Evolutionary conservation across 2,113 vertebrate genomes (phyloP), one percentile per base, ranked within the genome.

Genomic region (Nibea coibor): DNA sequence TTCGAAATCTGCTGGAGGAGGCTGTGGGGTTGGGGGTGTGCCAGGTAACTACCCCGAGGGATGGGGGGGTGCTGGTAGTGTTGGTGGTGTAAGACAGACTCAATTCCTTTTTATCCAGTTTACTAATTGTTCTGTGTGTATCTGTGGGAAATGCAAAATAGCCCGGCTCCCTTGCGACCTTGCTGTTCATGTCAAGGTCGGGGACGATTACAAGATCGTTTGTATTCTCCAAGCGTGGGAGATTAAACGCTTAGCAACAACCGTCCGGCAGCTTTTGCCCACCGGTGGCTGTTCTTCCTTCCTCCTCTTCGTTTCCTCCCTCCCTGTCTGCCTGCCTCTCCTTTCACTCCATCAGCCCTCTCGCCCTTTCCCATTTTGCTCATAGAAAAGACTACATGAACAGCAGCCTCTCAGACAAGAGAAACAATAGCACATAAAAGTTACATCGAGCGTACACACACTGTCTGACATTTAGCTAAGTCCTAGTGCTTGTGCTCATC

Each of bases 171-270:
- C 54, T 9, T 43, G 61, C 81, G 80, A 83, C 79, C 83, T 90
- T 90, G 42, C 81, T 68, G 84, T 83, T 84, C 73, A 71, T 92
- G 91, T 94, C 92, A 93, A 94, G 93, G 92, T 83, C 89, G 82
- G 24, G 69, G 89, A 91, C 82, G 91, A 94, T 93, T 94, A 94
- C 91, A 83, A 90, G 90, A 94, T 88, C 70, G 84, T 94, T 90
- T 91, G 88, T 93, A 93, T 94, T 95, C 94, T 90, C 91, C 43
- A 45, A 90, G 84, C 87, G 74, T 22, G 63, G 83, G 91, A 93
- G 91, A 94, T 94, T 94, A 95, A 94, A 90, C 69, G 90, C 92
- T 94, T 93, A 93, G 91, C 89, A 81, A 81, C 85, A 87, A 82
- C 67, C 69, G 79, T 91, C 92, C 90, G 42, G 86, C 79, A 59